A percentile compares a stretch with the other conserved stretches of the same genome.
These are phyloP conservation scores for Bellardia bayeri DNA, from an alignment of 2,888 invertebrate genomes.

Conservation along the genomic window DNA sequence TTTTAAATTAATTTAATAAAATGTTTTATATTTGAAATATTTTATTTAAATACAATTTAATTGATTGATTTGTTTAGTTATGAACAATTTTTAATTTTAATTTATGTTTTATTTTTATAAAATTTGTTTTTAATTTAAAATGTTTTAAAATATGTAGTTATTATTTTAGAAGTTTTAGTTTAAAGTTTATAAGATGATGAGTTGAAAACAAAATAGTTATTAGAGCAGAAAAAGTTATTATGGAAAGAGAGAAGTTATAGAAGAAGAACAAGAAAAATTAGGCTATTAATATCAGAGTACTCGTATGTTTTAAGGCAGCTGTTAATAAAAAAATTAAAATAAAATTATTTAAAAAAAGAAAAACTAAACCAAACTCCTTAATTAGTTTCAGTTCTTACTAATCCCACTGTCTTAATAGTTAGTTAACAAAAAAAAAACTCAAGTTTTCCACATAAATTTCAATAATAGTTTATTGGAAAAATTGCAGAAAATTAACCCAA, in stretches of 20 bases:
- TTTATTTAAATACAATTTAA: slow-evolving; percentile 38
- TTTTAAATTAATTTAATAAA: not conserved
- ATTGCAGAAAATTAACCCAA: no score
- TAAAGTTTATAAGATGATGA: slow-evolving; percentile 7
- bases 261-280: slow-evolving; percentile 49
- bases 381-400: not conserved
- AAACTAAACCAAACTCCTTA: not conserved
- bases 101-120: slow-evolving; percentile 19
- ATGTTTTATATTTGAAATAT: slow-evolving; percentile 1
- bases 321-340: slow-evolving; percentile 50
- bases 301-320: slow-evolving; percentile 17
- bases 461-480: no score
- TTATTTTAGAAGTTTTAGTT: not conserved
- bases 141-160: slow-evolving; percentile 11
- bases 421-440: not conserved
- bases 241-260: slow-evolving; percentile 56
- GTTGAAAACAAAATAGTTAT: slow-evolving; percentile 9
- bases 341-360: slow-evolving; percentile 11
- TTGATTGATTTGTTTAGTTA: slow-evolving; percentile 51
- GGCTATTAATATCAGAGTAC: slow-evolving; percentile 41
- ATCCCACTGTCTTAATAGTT: not conserved
- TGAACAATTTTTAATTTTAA: slow-evolving; percentile 1
- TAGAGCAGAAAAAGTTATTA: slow-evolving; percentile 47
- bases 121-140: slow-evolving; percentile 29
- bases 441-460: no score